Base-by-base conservation (phyloP, 2,797 vertebrate species). In the Enteromius treurensis region DNA sequence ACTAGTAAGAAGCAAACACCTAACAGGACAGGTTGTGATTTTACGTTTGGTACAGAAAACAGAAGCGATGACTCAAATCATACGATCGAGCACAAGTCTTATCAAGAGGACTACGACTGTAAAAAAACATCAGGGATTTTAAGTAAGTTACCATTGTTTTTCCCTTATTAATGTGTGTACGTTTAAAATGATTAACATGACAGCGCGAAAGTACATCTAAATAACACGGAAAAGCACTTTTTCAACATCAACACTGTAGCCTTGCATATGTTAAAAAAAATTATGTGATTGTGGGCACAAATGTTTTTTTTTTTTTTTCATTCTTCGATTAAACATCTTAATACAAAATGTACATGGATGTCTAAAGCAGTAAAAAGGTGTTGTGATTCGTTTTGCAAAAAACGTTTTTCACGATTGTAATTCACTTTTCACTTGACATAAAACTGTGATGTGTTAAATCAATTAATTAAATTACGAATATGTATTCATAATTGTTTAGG, bases 1-100 rank as follows among this genome's bases (percentile, higher is more conserved):
- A 99, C 97, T 80, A 97, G 97, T 93, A 95, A 94, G 23, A 90
- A 92, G 60, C 94, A 93, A 84, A 88, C 93, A 83, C 89, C 93
- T 82, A 90, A 87, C 42, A 83, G 89, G 93, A 94, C 92, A 92
- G 93, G 84, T 58, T 84, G 82, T 70, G 91, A 92, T 55, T 91
- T 89, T 80, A 83, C 87, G 23, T 84, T 89, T 88, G 91, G 80
- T 34, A 62, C 86, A 80, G 89, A 95, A 90, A 92, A 93, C 90
- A 90, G 93, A 70, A 90, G 85, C 80, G 90, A 92, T 82, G 92
- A 93, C 74, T 91, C 86, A 9, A 89, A 90, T 67, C 88, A 85
- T n/a, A 91, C 90, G 64, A 84, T 90, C 5, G 91, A 91, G 69
- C 92, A 87, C 49, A 95, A 94, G 84, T 81, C 86, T 78, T 92